phyloP scores from a whole-genome alignment of 2,888 invertebrate genomes.

The Scaptomyza polygonia region DNA sequence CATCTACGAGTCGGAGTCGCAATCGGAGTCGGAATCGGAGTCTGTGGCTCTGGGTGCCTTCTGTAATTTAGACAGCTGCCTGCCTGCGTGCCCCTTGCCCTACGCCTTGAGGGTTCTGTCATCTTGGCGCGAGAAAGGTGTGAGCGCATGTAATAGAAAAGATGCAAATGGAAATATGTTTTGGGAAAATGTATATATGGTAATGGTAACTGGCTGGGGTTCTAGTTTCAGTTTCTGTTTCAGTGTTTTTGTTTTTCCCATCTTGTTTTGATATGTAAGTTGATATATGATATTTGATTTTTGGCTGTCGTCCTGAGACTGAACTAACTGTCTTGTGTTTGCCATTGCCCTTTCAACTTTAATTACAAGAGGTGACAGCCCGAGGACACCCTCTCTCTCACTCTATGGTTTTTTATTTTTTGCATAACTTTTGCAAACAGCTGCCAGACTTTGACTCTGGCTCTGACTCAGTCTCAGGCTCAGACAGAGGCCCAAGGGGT shows the following conservation, averaged over 20 bases:
- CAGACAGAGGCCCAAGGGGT: neutral
- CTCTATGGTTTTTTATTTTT: slow-evolving; percentile 8
- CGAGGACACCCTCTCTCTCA: slow-evolving; percentile 15
- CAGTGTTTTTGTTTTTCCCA: slow-evolving; percentile 61
- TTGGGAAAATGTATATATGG: slow-evolving; percentile 14
- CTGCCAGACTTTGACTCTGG: slow-evolving; percentile 39
- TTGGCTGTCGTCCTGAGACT: slow-evolving; percentile 37
- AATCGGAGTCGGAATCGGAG: slow-evolving; percentile 1
- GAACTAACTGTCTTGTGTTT: slow-evolving; percentile 2
- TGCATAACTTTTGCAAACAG: slow-evolving; percentile 49
- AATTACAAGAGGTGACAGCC: slow-evolving; percentile 44
- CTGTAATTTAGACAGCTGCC: slow-evolving; percentile 25
- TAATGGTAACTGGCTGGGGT: slow-evolving; percentile 29
- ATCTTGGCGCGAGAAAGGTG: slow-evolving; percentile 62
- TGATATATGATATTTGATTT: slow-evolving; percentile 80
- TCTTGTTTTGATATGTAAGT: slow-evolving; percentile 76
- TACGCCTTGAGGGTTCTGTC: slow-evolving; percentile 4
- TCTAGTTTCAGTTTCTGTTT: slow-evolving; percentile 4
- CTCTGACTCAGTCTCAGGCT: neutral
- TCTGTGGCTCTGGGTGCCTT: slow-evolving; percentile 8
- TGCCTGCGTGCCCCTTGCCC: slow-evolving; percentile 11
- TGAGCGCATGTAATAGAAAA: slow-evolving; percentile 67
- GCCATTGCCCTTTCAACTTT: slow-evolving; percentile 54
- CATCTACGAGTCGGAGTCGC: neutral
- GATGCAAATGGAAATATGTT: slow-evolving; percentile 31